These are phyloP conservation scores for Gymnogyps californianus DNA, from an alignment of 2,113 vertebrate genomes.

Conservation along the genomic window DNA sequence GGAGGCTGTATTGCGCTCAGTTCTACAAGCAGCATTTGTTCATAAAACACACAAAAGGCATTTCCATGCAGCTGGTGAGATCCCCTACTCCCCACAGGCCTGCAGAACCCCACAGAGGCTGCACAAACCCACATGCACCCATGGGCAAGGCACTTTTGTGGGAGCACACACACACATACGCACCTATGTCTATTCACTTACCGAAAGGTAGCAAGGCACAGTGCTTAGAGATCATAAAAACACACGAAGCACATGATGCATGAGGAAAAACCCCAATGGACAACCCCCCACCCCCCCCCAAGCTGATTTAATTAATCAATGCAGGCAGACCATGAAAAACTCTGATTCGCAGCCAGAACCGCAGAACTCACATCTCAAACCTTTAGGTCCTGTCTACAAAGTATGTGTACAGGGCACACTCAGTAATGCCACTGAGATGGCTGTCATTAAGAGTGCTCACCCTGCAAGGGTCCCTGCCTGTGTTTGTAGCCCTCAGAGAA, in stretches of 20 bases:
- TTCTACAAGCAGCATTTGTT: not conserved
- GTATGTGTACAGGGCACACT: no score
- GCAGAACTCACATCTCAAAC: not conserved
- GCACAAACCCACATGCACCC: rapidly evolving
- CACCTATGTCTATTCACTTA: not conserved
- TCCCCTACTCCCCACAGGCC: not conserved
- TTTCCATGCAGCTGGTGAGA: not conserved
- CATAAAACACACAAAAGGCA: not conserved
- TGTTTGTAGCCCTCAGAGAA: not conserved
- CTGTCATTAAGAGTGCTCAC: not conserved
- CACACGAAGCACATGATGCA: not conserved
- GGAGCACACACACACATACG: not conserved
- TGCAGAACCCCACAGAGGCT: not conserved
- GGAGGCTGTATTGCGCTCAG: not conserved
- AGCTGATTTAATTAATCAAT: not conserved
- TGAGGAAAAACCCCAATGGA: not conserved
- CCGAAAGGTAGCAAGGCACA: not conserved
- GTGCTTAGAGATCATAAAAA: not conserved
- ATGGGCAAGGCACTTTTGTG: rapidly evolving
- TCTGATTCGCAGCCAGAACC: not conserved
- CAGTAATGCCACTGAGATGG: not conserved
- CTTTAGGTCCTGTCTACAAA: not conserved
- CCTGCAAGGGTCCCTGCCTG: not conserved
- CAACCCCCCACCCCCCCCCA: rapidly evolving
- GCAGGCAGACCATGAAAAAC: not conserved